Base-by-base conservation (phyloP, 2,113 vertebrate genomes). In the Dasyprocta punctata region DNA sequence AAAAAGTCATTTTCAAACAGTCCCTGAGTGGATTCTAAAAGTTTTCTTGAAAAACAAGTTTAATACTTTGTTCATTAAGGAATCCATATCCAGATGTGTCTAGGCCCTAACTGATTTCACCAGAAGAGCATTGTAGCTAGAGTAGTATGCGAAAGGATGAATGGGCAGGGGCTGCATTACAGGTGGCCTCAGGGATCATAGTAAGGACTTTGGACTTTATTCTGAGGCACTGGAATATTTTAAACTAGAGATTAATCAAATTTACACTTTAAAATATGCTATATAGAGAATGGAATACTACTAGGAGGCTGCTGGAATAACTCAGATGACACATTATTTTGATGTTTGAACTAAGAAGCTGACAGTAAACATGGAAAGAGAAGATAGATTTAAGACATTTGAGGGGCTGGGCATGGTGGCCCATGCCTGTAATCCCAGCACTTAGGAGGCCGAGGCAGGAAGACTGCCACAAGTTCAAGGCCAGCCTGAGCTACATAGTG, bases 261-360 rank as follows among this genome's bases (percentile, higher is more conserved):
- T 20, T 84, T 83, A 58, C 20, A 38, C 96, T 94, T 67, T 94
- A 26, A 86, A 90, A 90, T 78, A 22, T 65, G 36, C 90, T 60
- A 11, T 71, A 10, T 73, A 49, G 28, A 83, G n/a, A 85, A 75
- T 81, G 47, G 90, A 75, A 89, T 82, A 22, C 52, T 89, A 7
- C 60, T 78, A 54, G 54, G 86, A 89, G 30, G 60, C 84, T 85
- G 16, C 60, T 92, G 38, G 58, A 41, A 77, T 87, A 41, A 78
- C 71, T n/a, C 69, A 91, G 30, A 61, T 36, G 77, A 73, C 52
- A 56, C 41, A 56, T 61, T 47, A 33, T 67, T 11, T 33, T 65
- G 38, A 56, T 75, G 41, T 30, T 67, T 87, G 58, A 96, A 86
- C 73, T 80, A 77, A 83, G 28, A 6, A 26, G 2, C 44, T 82